Evolutionary conservation across 1,140 invertebrate species (phyloP).

Genomic region (Bombus fervidus): DNA sequence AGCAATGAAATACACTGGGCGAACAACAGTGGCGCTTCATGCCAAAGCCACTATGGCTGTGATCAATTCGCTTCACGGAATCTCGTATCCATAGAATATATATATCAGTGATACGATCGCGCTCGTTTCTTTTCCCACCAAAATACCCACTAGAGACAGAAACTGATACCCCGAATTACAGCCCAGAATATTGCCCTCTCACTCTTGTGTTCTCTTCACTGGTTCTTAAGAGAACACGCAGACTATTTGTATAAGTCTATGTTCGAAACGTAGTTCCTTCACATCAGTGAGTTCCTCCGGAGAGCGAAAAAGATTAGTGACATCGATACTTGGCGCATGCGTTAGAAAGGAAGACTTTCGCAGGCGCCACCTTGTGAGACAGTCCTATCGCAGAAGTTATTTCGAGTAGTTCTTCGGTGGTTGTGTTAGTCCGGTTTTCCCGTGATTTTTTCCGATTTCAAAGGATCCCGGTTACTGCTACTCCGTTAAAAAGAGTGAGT

Average conservation of each 20-base stretch:
- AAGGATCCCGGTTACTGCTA: constrained; percentile 51
- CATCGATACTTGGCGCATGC: constrained; percentile 62
- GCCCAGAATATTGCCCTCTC: no score
- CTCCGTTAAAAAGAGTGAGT: constrained; percentile 70
- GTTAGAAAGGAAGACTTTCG: constrained; percentile 37
- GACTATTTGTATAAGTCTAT: no score
- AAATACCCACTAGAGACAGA: no score
- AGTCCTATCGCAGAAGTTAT: constrained; percentile 73
- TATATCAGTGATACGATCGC: no score
- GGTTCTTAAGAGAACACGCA: not conserved
- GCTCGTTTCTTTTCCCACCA: no score
- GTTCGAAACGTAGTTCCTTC: not conserved
- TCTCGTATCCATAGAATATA: no score
- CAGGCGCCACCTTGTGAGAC: constrained; percentile 70
- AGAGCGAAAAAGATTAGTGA: constrained; percentile 4
- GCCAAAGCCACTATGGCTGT: no score
- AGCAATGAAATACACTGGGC: no score
- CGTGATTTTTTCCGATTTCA: constrained; percentile 55
- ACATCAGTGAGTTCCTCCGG: not conserved
- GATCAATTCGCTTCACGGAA: no score
- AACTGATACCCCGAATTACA: no score
- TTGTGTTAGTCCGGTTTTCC: constrained; percentile 69
- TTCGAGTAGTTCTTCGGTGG: constrained; percentile 64
- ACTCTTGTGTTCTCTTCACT: no score
- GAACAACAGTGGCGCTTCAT: no score